Evolutionary conservation across 2,888 invertebrate species (phyloP).

Genomic region (Cantharis flavilabris): DNA sequence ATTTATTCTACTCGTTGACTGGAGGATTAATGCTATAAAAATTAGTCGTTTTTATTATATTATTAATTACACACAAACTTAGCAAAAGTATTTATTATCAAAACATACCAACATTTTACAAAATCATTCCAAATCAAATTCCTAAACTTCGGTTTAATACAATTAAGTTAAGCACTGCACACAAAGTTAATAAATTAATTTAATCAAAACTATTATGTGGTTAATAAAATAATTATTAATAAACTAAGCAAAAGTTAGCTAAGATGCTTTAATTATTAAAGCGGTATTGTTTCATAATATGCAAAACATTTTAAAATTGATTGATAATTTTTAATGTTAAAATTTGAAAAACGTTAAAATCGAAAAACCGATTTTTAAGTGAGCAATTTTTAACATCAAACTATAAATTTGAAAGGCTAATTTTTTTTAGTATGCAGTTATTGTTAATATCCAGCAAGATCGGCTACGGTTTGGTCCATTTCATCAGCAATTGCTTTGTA

Average conservation of each 20-base stretch:
- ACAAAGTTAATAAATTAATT: not conserved
- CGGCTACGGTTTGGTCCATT: slow-evolving; percentile 95
- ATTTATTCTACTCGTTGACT: too few relatives aligned
- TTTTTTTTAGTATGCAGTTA: not conserved
- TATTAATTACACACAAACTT: not conserved
- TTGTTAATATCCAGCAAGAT: slow-evolving; percentile 84
- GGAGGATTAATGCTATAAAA: too few relatives aligned
- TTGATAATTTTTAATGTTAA: not conserved
- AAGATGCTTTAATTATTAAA: not conserved
- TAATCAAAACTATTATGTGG: not conserved
- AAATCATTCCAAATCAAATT: not conserved
- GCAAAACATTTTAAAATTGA: not conserved
- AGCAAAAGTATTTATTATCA: not conserved
- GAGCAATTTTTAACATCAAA: not conserved
- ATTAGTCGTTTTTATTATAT: too few relatives aligned
- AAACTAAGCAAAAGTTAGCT: not conserved
- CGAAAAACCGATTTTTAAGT: not conserved
- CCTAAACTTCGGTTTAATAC: not conserved
- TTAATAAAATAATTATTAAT: not conserved
- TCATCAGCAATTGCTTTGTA: slow-evolving; percentile 98
- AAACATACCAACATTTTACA: not conserved
- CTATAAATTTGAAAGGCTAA: not conserved
- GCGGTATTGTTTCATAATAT: not conserved
- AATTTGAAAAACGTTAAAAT: not conserved
- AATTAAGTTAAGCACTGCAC: not conserved